These are phyloP conservation scores for Rallus limicola DNA, from an alignment of 2,113 vertebrate genomes.

Conservation along the genomic window DNA sequence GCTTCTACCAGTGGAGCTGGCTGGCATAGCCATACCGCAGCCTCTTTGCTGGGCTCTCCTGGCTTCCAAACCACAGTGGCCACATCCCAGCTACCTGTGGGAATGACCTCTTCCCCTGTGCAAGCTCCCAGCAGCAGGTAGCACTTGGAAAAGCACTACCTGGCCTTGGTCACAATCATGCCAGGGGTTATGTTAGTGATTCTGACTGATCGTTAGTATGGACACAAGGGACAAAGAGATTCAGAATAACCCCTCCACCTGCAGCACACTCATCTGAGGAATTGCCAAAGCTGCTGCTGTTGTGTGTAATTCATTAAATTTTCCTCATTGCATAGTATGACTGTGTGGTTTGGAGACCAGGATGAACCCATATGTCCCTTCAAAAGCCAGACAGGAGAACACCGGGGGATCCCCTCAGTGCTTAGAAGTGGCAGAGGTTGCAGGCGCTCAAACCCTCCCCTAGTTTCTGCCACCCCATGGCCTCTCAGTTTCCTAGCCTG, in stretches of 20 bases:
- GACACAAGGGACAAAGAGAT: background rate
- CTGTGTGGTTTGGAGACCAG: background rate
- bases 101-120: background rate
- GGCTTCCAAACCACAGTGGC: background rate
- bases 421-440: background rate
- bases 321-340: background rate
- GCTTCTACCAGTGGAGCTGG: background rate
- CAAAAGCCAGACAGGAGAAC: background rate
- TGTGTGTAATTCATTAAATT: background rate
- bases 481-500: background rate
- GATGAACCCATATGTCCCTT: background rate
- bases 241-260: background rate
- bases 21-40: background rate
- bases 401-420: background rate
- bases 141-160: background rate
- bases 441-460: background rate
- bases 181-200: background rate
- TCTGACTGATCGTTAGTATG: background rate
- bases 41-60: background rate
- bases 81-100: background rate
- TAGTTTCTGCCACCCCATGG: background rate
- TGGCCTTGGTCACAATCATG: background rate
- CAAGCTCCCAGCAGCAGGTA: background rate
- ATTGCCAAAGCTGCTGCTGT: background rate
- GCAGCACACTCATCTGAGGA: background rate